Evolutionary conservation across 2,797 vertebrate genomes (phyloP), one percentile per base, ranked within the genome.

Genomic region (Pipistrellus pygmaeus): DNA sequence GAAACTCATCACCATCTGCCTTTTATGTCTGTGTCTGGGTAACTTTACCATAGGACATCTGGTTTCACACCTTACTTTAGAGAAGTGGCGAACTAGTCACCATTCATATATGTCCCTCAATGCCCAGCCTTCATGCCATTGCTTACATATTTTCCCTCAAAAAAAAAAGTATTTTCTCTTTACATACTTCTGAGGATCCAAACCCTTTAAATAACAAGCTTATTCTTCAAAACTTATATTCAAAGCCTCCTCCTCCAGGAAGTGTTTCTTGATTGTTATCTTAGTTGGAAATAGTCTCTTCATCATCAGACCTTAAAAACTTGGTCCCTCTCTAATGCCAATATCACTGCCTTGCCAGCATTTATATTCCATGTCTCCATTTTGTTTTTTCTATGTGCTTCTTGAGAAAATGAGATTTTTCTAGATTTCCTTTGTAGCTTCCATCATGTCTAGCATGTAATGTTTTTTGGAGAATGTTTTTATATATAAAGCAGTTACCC

Each of bases 401-500:
- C 32, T 57, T 76, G 15, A 94, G 38, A 78, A 82, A 96, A 77
- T 46, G 6, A 44, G 0, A 0, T 38, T 0, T 51, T 60, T 69
- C 30, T n/a, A 73, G 53, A 76, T 62, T 60, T 6, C 11, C 21
- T 68, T 25, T 88, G 20, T 69, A 51, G 15, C 17, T 4, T 85
- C 41, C 21, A 44, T 66, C 38, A 17, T 21, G n/a, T 35, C 32
- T 51, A 92, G 18, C 3, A 86, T 35, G 27, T 13, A 66, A 77
- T 57, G 73, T 68, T 41, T 93, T 93, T 88, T 94, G 32, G 17
- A 82, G 13, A 88, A 44, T 35, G 71, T 21, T 73, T 55, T 91
- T 72, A 55, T 35, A 71, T 66, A 64, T 62, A 72, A 21, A 78
- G 9, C 14, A 64, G 11, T 73, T 66, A 91, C 2, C 9, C 7